Conservation (phyloP, 2,888 invertebrate species). For the Muscina levida region DNA sequence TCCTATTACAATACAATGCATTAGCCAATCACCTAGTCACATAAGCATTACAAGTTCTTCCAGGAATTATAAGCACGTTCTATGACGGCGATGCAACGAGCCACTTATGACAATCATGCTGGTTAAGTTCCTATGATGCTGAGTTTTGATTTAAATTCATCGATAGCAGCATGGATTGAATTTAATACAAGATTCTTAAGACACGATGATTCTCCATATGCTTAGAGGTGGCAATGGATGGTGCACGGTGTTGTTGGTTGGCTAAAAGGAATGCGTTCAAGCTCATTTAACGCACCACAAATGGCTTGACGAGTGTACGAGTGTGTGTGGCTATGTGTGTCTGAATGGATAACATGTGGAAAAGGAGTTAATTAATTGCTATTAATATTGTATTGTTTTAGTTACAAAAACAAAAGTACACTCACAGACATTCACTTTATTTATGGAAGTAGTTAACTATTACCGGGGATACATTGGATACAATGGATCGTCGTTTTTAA, state of each 20-base stretch:
- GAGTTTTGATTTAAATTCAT: conserved; percentile 26
- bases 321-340: conserved; percentile 4
- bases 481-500: conserved; percentile 6
- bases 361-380: conserved; percentile 26
- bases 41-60: conserved; percentile 38
- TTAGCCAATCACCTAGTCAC: not conserved
- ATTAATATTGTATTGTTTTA: not conserved
- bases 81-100: conserved; percentile 3
- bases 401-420: not conserved
- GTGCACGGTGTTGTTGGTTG: not conserved
- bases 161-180: conserved; percentile 19
- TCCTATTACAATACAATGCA: not conserved
- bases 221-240: not conserved
- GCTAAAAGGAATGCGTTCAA: conserved; percentile 56
- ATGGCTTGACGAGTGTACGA: conserved; percentile 51
- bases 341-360: not conserved
- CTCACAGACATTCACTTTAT: not conserved
- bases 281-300: conserved; percentile 61
- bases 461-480: not conserved
- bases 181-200: not conserved
- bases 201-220: not conserved
- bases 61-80: conserved; percentile 61
- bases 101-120: conserved; percentile 16
- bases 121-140: not conserved
- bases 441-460: not conserved